A percentile compares a stretch with the other conserved stretches of the same genome.
These are phyloP conservation scores for Bombyx mandarina DNA, from an alignment of 1,140 invertebrate species.

Conservation along the genomic window DNA sequence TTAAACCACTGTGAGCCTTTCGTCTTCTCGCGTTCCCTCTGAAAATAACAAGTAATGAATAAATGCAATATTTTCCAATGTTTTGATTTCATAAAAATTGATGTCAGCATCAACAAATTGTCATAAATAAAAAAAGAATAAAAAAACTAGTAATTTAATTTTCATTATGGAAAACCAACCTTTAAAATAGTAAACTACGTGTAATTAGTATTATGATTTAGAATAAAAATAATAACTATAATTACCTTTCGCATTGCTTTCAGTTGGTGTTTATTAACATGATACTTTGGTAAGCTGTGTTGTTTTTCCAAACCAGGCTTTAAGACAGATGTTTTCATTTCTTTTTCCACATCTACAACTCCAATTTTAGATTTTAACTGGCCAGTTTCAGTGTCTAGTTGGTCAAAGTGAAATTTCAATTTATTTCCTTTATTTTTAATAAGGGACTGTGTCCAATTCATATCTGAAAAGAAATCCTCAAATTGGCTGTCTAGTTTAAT, in stretches of 20 bases:
- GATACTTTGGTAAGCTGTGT: constrained; percentile 73
- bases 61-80: too few species aligned
- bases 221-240: background rate
- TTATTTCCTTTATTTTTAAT: constrained; percentile 26
- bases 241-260: constrained; percentile 74
- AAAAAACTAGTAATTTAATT: too few species aligned
- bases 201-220: too few species aligned
- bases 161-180: too few species aligned
- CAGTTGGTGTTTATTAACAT: constrained; percentile 73
- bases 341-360: constrained; percentile 69
- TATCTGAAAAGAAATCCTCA: constrained; percentile 52
- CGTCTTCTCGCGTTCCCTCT: constrained; percentile 79
- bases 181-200: too few species aligned
- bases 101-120: too few species aligned
- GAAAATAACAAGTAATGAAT: constrained; percentile 13
- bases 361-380: constrained; percentile 59
- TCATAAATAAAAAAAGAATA: too few species aligned
- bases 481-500: constrained; percentile 46
- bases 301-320: constrained; percentile 78
- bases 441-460: constrained; percentile 40
- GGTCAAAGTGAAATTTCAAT: constrained; percentile 45
- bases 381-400: constrained; percentile 63
- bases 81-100: too few species aligned
- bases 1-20: constrained; percentile 91
- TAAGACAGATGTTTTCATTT: constrained; percentile 77